Base-by-base conservation (phyloP, 2,888 invertebrate genomes). In the Stenurella melanura region DNA sequence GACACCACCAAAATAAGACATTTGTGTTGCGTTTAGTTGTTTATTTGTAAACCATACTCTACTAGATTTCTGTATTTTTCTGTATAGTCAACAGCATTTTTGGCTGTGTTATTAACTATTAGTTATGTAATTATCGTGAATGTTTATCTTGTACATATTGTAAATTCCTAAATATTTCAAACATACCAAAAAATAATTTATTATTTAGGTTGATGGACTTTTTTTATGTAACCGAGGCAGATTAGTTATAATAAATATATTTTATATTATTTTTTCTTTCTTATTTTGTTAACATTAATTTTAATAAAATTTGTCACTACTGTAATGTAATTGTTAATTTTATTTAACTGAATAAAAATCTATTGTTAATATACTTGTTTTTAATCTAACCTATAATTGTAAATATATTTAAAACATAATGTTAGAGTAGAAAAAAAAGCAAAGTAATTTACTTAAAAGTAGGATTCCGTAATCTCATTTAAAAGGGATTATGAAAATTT, bases 11-110 rank as follows among this genome's bases (percentile, higher is more conserved):
- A 50, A 50, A 50, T 21, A 15, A 21, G 3, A 21, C 0, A 60
- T 21, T 60, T 26, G n/a, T 57, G 19, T 34, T 30, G 56, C 56
- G 18, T 42, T 18, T 64, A 66, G 68, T 79, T n/a, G 15, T 64
- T 11, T 70, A 69, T 68, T 67, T 18, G 61, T 66, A 74, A 74
- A 78, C 50, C 11, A 75, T 77, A 79, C 80, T 77, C 73, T 80
- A 83, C 82, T 80, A 74, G 77, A 81, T 81, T 81, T 86, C 85
- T 86, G 86, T 87, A 85, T 87, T 81, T 78, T 75, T 83, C 79
- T 86, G 85, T 86, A 87, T 87, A 87, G 87, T 87, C 85, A 85
- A 87, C 88, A 88, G 88, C 88, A 85, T 85, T 86, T 84, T 85
- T 83, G 88, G 88, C 88, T 88, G 88, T 88, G 88, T 87, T 86